Base-by-base conservation (phyloP, 2,888 invertebrate genomes). In the Patella depressa region DNA sequence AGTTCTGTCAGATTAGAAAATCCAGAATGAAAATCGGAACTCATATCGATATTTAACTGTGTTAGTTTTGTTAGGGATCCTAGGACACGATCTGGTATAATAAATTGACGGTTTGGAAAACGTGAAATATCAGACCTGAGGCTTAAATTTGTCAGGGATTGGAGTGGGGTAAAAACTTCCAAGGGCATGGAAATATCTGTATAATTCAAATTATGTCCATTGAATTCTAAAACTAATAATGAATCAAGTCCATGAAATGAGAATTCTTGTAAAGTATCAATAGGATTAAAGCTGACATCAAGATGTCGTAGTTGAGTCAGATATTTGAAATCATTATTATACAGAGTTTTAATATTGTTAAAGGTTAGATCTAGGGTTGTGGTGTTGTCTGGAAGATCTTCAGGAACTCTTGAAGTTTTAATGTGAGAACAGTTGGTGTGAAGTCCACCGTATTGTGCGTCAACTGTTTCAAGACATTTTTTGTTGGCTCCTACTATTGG, bases 1-100 rank as follows among this genome's bases (percentile, higher is more conserved):
- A 59, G 59, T n/a, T 59, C n/a, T 59, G 15, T 59, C 15, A 59
- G n/a, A n/a, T 59, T 59, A n/a, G 59, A 59, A 59, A 59, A 59
- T 59, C 15, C 59, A 15, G 5, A 14, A n/a, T 59, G 59, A 59
- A 59, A 59, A 15, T n/a, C 15, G 15, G 59, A n/a, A 14, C n/a
- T 59, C 5, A n/a, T 59, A 59, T 59, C 59, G n/a, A 59, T 59
- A 59, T 59, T 59, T 59, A 59, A 14, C 59, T 59, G 59, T 14
- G 15, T 14, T 14, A 59, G 59, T 59, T 59, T 5, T n/a, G n/a
- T n/a, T 15, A 59, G 59, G 15, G 15, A n/a, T n/a, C 59, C n/a
- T 9, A 59, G 15, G 5, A n/a, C 59, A n/a, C n/a, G 59, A 59
- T 59, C 17, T 59, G 59, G 59, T 59, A 59, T 15, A n/a, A n/a